These are phyloP conservation scores for Drosophila limbata DNA, from an alignment of 2,888 invertebrate genomes.

Conservation along the genomic window DNA sequence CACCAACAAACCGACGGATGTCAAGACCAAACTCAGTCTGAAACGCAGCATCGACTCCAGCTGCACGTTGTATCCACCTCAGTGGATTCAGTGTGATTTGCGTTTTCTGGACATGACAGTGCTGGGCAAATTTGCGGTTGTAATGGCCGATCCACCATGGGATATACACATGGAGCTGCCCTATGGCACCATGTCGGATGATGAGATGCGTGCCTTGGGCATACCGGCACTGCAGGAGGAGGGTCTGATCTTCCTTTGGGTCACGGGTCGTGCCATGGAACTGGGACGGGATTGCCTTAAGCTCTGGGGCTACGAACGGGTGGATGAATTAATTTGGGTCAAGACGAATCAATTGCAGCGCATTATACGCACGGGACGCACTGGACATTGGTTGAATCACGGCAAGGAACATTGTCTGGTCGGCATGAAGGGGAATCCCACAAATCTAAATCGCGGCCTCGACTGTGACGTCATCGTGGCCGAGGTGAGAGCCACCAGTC, in stretches of 20 bases:
- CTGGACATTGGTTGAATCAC: slow-evolving; percentile 99
- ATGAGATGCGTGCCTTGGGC: slow-evolving; percentile 98
- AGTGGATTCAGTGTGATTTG: slow-evolving; percentile 99
- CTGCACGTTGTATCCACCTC: slow-evolving; percentile 93
- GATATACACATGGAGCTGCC: slow-evolving; percentile 99
- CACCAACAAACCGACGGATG: slow-evolving; percentile 84
- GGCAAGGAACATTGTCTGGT: slow-evolving; percentile 99
- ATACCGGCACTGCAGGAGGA: slow-evolving; percentile 98
- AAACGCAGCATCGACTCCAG: slow-evolving; percentile 84
- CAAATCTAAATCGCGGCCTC: slow-evolving; percentile 95
- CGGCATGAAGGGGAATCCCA: slow-evolving; percentile 97
- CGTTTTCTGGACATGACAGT: slow-evolving; percentile 86
- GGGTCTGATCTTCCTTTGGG: slow-evolving; percentile 98
- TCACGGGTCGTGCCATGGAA: slow-evolving; percentile 94
- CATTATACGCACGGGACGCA: slow-evolving; percentile 97
- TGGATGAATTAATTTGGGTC: slow-evolving; percentile 99
- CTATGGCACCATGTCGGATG: slow-evolving; percentile 98
- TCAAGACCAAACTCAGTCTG: slow-evolving; percentile 83
- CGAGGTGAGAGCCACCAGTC: slow-evolving; percentile 98
- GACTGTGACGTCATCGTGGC: slow-evolving; percentile 99
- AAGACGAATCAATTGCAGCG: slow-evolving; percentile 99
- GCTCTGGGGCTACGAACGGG: slow-evolving; percentile 98
- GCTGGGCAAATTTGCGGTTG: slow-evolving; percentile 97
- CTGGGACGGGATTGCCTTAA: slow-evolving; percentile 97
- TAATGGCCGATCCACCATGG: slow-evolving; percentile 99